Evolutionary conservation across 2,797 vertebrate species (phyloP).

Genomic region (Thaleichthys pacificus): DNA sequence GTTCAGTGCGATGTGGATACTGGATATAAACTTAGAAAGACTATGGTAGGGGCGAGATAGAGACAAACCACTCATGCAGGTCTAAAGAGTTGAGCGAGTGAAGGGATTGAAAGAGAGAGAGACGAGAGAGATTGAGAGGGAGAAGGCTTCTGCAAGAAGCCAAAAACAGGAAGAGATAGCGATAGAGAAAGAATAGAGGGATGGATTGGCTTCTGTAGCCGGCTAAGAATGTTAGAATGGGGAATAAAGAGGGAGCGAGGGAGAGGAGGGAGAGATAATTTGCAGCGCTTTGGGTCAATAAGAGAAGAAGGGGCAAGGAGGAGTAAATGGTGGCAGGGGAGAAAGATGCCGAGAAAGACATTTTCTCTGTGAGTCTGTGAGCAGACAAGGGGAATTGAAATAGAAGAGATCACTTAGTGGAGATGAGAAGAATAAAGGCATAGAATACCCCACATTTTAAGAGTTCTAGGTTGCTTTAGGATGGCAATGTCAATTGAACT

Average conservation of each 20-base stretch:
- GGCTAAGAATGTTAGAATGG: too few relatives aligned
- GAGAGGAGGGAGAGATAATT: neutral
- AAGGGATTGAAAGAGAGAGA: slow-evolving; percentile 1
- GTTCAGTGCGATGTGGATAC: neutral
- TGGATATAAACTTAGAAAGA: too few relatives aligned
- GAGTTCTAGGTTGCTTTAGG: slow-evolving; percentile 10
- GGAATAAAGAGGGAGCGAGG: neutral
- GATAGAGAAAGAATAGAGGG: neutral
- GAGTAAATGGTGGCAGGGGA: slow-evolving; percentile 15
- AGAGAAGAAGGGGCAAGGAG: neutral
- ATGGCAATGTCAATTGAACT: neutral
- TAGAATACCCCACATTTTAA: slow-evolving; percentile 3
- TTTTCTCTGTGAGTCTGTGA: slow-evolving; percentile 32
- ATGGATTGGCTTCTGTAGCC: neutral
- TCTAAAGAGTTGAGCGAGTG: slow-evolving; percentile 9
- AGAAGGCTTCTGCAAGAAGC: too few relatives aligned
- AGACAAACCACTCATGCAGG: neutral
- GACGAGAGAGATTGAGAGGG: neutral
- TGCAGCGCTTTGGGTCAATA: neutral
- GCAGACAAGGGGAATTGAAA: slow-evolving; percentile 13
- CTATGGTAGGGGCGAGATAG: neutral
- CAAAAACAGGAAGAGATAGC: neutral
- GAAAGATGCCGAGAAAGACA: neutral
- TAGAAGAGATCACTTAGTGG: slow-evolving; percentile 15
- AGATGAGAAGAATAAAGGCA: neutral